Conservation (phyloP, 2,113 vertebrate species). For the Carassius gibelio region DNA sequence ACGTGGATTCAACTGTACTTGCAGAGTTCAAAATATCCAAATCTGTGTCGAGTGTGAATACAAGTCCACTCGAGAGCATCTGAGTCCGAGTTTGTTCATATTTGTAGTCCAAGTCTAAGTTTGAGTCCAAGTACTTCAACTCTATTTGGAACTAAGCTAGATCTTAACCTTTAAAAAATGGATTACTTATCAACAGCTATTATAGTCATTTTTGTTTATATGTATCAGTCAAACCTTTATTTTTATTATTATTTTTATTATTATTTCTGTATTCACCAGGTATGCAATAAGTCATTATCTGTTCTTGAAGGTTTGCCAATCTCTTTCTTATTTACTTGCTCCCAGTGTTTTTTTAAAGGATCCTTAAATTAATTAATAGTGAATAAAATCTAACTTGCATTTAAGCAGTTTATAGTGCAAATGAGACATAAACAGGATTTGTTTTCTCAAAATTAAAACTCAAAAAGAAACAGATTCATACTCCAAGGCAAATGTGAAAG, state of each 20-base stretch:
- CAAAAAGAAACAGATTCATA: not conserved
- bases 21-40: too few relatives aligned
- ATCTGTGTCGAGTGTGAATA: not conserved
- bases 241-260: not conserved
- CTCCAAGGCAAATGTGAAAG: not conserved
- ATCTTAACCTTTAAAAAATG: not conserved
- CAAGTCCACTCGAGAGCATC: not conserved
- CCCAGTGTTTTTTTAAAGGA: not conserved
- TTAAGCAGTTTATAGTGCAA: not conserved
- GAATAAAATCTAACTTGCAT: not conserved
- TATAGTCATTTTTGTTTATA: not conserved
- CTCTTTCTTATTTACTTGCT: not conserved
- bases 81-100: not conserved
- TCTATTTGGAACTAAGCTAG: not conserved
- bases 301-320: not conserved
- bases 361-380: not conserved
- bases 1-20: too few relatives aligned
- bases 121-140: not conserved
- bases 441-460: conserved; percentile 25
- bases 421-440: conserved; percentile 12
- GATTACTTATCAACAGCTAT: not conserved
- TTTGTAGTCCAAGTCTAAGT: not conserved
- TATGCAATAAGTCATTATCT: not conserved
- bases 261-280: not conserved
- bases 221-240: not conserved